Base-by-base conservation (phyloP, 2,113 vertebrate species). In the Trochalopteron elliotii region DNA sequence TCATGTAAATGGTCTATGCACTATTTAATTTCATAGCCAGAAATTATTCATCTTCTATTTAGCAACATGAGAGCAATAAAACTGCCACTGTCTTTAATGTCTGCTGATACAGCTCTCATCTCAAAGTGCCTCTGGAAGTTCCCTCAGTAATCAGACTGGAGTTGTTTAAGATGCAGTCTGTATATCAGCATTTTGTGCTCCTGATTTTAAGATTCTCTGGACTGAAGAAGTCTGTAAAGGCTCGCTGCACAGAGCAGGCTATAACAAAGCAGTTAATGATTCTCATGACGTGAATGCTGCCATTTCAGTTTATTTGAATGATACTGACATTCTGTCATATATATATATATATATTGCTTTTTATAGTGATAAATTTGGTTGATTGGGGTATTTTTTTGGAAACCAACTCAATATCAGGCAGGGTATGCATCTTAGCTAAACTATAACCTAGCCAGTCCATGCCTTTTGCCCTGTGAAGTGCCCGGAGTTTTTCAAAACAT, bases 391-490 rank as follows among this genome's bases (percentile, higher is more conserved):
- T 63, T 91, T 82, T 52, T 92, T 88, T 55, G 4, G 4, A 87
- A 91, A 68, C 55, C 47, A 56, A 8, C 47, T 79, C 83, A 89
- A 17, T 90, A 49, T 91, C 88, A 95, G 83, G 60, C 83, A 71
- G 91, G 72, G 12, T 83, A 64, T 86, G 76, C 30, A 81, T 92
- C 74, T 86, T 83, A 89, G 94, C 93, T 97, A 97, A 97, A 97
- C 83, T 95, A 68, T 93, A 97, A 97, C 90, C 94, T 63, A 83
- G 49, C 84, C 84, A 83, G 85, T 76, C 68, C 42, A 16, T 92
- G 96, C 44, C 52, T 94, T 89, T 94, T 94, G 91, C 97, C 94
- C 97, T 96, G 94, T 97, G 93, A 97, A 98, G 97, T 97, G 87
- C 87, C 77, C 95, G 0, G 57, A 91, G 89, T 86, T 93, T 96